A percentile compares a stretch with the other conserved stretches of the same genome.
Conservation (phyloP, 2,797 vertebrate genomes). For the Anas flavirostris region DNA sequence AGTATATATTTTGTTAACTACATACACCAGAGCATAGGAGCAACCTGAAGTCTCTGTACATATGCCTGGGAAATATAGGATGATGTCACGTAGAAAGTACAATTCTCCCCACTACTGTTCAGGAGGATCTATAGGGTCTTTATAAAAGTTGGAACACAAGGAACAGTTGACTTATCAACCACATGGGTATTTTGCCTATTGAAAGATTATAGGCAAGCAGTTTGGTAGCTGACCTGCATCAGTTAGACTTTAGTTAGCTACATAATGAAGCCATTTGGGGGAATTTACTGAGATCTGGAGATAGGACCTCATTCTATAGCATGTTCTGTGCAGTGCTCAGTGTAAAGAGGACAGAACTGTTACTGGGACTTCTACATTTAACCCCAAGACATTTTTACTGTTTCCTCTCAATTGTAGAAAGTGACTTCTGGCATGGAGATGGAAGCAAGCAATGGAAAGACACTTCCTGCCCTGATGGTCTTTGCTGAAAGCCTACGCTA, state of each 20-base stretch:
- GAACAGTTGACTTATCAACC: not conserved
- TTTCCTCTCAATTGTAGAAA: not conserved
- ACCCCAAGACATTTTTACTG: not conserved
- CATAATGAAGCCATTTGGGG: not conserved
- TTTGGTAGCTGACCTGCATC: not conserved
- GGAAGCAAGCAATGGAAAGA: conserved; percentile 48
- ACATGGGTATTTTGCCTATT: not conserved
- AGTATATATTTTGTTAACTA: not conserved
- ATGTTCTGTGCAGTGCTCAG: not conserved
- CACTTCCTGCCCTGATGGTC: conserved; percentile 37
- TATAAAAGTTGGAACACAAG: not conserved
- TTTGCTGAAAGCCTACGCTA: conserved; percentile 54
- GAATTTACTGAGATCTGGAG: not conserved
- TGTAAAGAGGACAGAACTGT: not conserved
- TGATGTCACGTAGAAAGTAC: not conserved
- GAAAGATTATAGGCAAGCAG: accelerated
- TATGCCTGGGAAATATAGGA: not conserved
- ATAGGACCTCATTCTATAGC: not conserved
- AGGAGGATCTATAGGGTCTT: not conserved
- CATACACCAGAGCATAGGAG: not conserved
- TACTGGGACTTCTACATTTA: not conserved
- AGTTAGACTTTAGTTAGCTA: not conserved
- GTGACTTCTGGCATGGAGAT: not conserved
- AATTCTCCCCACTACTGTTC: not conserved
- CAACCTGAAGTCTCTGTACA: not conserved